Base-by-base conservation (phyloP, 2,888 invertebrate species). In the Drosophila gaucha region DNA sequence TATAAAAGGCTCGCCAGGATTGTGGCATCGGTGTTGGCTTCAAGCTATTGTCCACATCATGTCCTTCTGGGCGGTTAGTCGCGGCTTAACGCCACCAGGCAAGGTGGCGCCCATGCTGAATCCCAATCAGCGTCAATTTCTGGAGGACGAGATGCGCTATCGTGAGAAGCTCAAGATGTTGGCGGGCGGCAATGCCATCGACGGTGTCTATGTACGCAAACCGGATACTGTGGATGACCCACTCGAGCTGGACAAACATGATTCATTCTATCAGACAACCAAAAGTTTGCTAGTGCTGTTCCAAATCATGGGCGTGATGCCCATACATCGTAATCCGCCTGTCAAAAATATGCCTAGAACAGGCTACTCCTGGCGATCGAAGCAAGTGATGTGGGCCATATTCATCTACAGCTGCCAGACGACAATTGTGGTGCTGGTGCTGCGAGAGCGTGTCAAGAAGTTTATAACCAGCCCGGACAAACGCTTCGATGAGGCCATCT, bases 291-390 rank as follows among this genome's bases (percentile, higher is more conserved):
- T 95, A 68, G 94, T 95, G 0, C 91, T 95, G 4, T 95, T 95
- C 80, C 95, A 95, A 90, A 94, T 95, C 38, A 95, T 95, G 95
- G 95, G 95, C 3, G 93, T 95, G 0, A 95, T 95, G 95, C 95
- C 95, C 0, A 94, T 95, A 38, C 94, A 95, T 92, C 92, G 95
- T 39, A 94, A 94, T 44, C 93, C 94, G 2, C 93, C 92, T 78
- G 92, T 92, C 87, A 59, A 91, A 85, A 90, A 93, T 90, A 52
- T 92, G 89, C 65, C 92, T 72, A 78, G 94, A 0, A 94, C 94
- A 0, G 94, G 93, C 12, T 94, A 90, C 82, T 93, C 93, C 50
- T 95, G 95, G 95, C 93, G 93, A 66, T 95, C 95, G 0, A 94
- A 93, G 70, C 94, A 94, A 5, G 94, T 94, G 9, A 89, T 94